Percentiles rank a stretch among this genome's conserved stretches.
Evolutionary conservation across 1,140 invertebrate species (phyloP).

Genomic region (Arctopsyche grandis): DNA sequence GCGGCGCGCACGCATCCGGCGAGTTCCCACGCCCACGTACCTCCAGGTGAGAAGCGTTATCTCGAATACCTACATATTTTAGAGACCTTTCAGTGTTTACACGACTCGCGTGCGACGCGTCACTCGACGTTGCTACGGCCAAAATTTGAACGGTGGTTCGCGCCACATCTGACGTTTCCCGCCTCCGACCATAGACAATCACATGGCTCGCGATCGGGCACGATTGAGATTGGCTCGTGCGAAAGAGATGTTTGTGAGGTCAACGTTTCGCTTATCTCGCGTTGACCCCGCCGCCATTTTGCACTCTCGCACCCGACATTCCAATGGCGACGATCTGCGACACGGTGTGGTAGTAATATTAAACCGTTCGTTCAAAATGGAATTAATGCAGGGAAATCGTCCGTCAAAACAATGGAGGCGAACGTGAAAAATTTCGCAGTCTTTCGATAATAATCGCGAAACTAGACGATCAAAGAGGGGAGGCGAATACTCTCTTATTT

Average conservation of each 20-base stretch:
- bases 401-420: too few species aligned
- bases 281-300: constrained; percentile 43
- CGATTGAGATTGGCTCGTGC: too few species aligned
- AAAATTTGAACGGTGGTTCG: neutral
- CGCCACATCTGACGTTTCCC: neutral
- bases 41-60: constrained; percentile 28
- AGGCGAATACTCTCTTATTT: too few species aligned
- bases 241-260: neutral
- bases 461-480: too few species aligned
- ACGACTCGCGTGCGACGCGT: neutral
- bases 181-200: neutral
- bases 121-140: neutral
- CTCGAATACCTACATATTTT: neutral
- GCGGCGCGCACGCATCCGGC: neutral
- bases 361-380: constrained; percentile 3
- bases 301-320: constrained; percentile 26
- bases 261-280: constrained; percentile 40
- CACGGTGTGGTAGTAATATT: neutral
- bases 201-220: too few species aligned
- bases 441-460: too few species aligned
- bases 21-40: constrained; percentile 30
- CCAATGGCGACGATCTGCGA: neutral
- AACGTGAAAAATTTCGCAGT: too few species aligned
- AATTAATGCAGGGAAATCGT: neutral
- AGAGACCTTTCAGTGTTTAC: neutral